Base-by-base conservation (phyloP, 2,113 vertebrate species). In the Mirounga angustirostris region DNA sequence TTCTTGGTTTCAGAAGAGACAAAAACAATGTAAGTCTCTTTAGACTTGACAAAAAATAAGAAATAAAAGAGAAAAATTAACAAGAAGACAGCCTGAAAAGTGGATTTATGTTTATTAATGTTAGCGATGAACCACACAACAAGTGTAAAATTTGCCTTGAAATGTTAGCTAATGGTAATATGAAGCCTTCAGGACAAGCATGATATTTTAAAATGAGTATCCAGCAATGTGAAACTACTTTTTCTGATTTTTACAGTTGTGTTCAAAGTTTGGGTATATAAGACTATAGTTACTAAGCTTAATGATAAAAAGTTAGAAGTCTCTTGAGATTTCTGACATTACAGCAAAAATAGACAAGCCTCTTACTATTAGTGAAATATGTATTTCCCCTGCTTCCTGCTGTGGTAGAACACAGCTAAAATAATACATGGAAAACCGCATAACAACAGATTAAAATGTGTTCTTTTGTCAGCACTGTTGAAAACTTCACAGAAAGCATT, bases 381-480 rank as follows among this genome's bases (percentile, higher is more conserved):
- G 18, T 85, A 43, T 76, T 89, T 33, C 22, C 89, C 30, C 19
- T 56, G 26, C 46, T 95, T 59, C 43, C 69, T 79, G 46, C n/a
- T n/a, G n/a, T 52, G 40, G 54, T 56, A 33, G 90, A 92, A 43
- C 63, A n/a, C 33, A 50, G 24, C 89, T 82, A 54, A 90, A 93
- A 90, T 54, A 83, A 93, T 24, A 43, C 50, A 40, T 54, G 50
- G 56, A 36, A 95, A 97, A 91, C 69, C 78, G 59, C 28, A 33
- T 26, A 46, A 26, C 33, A 65, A 33, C 33, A 93, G 71, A 59
- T 71, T 50, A 76, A 82, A 82, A 61, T n/a, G 15, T 82, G 67
- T 86, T 82, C 40, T 52, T 89, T 54, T 63, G 56, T 83, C 74
- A 89, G 63, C 19, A 46, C 28, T 63, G 52, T 24, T 69, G 43